These are phyloP conservation scores for Ephydatia muelleri DNA, from an alignment of 37 sponge, comb jelly and placozoan genomes.

Conservation along the genomic window DNA sequence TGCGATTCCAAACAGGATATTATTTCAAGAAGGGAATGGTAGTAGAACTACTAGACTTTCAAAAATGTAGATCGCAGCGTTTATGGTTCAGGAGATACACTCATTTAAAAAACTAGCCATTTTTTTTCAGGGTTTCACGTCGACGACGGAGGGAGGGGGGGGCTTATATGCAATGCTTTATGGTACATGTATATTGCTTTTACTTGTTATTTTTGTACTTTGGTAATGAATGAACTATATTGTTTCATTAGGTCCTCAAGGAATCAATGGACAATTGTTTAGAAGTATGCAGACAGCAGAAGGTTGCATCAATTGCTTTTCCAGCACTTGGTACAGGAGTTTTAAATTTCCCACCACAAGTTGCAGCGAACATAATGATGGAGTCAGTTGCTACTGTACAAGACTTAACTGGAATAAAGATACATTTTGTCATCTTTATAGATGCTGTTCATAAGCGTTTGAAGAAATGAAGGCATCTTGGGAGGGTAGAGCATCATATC, in stretches of 20 bases:
- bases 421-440: slow-evolving; percentile 53
- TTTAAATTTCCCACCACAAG: slow-evolving; percentile 43
- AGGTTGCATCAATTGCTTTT: slow-evolving; percentile 44
- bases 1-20: too few species aligned
- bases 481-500: neutral
- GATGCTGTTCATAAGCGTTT: slow-evolving; percentile 22
- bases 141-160: too few species aligned
- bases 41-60: too few species aligned
- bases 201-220: neutral
- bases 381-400: slow-evolving; percentile 10
- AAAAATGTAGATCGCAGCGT: too few species aligned
- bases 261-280: slow-evolving; percentile 34
- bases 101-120: too few species aligned
- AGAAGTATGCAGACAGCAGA: slow-evolving; percentile 9
- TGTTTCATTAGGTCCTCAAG: slow-evolving; percentile 30
- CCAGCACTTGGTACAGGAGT: slow-evolving; percentile 73
- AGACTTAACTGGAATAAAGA: neutral
- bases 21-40: too few species aligned
- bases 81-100: too few species aligned
- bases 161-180: too few species aligned
- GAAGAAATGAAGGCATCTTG: neutral
- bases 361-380: slow-evolving; percentile 35
- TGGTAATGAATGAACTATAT: neutral
- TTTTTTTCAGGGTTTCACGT: too few species aligned
- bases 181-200: neutral